Conservation (phyloP, 2,888 invertebrate genomes). For the Embidobia sp. region DNA sequence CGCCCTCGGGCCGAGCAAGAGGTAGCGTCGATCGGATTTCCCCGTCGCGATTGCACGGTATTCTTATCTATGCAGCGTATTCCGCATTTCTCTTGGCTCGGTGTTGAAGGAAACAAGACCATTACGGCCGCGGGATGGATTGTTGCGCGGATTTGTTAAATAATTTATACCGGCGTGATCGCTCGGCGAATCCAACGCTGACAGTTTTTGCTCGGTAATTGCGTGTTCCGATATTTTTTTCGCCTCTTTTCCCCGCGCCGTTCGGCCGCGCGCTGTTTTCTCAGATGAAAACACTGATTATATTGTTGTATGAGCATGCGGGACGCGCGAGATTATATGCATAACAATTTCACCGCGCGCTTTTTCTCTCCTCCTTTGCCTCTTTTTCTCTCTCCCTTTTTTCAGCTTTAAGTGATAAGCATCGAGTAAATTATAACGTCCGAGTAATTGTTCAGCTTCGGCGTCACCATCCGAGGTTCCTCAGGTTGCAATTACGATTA, state of each 20-base stretch:
- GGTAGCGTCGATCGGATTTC: too few species aligned
- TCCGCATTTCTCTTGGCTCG: too few species aligned
- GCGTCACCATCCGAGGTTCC: conserved; percentile 20
- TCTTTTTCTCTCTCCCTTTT: not conserved
- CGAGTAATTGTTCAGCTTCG: conserved; percentile 30
- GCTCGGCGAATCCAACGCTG: conserved; percentile 19
- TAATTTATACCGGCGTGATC: conserved; percentile 4
- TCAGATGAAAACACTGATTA: conserved; percentile 45
- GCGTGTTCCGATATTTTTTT: not conserved
- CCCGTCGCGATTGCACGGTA: too few species aligned
- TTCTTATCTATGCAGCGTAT: too few species aligned
- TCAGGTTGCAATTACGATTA: conserved; percentile 20
- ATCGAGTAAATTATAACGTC: conserved; percentile 44
- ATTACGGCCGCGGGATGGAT: too few species aligned
- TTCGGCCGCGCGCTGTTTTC: conserved; percentile 8
- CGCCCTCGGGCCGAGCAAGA: too few species aligned
- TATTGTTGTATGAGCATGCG: conserved; percentile 35
- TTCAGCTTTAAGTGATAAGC: conserved; percentile 21
- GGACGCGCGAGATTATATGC: conserved; percentile 27
- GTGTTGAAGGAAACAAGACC: too few species aligned
- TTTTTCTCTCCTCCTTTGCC: not conserved
- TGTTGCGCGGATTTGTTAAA: conserved; percentile 5
- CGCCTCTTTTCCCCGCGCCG: not conserved
- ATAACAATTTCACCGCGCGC: conserved; percentile 25
- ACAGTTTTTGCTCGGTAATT: conserved; percentile 13